Evolutionary conservation across 2,113 vertebrate species (phyloP).

Genomic region (Pelmatolapia mariae): DNA sequence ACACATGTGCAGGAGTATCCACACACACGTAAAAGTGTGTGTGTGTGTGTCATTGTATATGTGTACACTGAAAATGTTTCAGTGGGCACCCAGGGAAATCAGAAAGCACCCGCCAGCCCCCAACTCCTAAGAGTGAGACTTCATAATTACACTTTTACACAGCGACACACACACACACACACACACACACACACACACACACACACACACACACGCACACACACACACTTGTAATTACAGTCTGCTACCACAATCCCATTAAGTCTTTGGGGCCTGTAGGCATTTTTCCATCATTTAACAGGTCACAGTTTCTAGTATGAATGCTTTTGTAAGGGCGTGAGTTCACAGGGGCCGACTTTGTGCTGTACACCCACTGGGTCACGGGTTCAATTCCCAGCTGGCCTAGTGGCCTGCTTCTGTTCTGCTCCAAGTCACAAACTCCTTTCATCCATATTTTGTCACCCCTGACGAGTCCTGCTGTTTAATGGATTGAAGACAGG

Average conservation of each 20-base stretch:
- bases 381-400: conserved; percentile 46
- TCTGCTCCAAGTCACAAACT: conserved; percentile 14
- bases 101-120: conserved; percentile 47
- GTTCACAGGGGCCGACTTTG: conserved; percentile 35
- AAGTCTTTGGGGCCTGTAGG: conserved; percentile 55
- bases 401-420: neutral
- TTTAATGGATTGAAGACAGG: conserved; percentile 34
- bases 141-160: conserved; percentile 66
- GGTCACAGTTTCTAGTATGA: conserved; percentile 44
- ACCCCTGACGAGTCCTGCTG: conserved; percentile 8
- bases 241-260: conserved; percentile 55
- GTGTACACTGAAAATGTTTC: conserved; percentile 31
- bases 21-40: neutral
- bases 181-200: neutral
- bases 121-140: conserved; percentile 45
- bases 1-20: neutral
- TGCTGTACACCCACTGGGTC: conserved; percentile 15
- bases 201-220: too few relatives aligned
- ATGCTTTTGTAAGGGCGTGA: conserved; percentile 32
- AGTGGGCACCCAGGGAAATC: conserved; percentile 61
- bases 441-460: conserved; percentile 41
- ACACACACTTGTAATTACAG: conserved; percentile 59
- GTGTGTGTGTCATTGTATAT: neutral
- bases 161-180: neutral
- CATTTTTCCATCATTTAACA: conserved; percentile 64